Conservation (phyloP, 2,113 vertebrate species). For the Picathartes gymnocephalus region DNA sequence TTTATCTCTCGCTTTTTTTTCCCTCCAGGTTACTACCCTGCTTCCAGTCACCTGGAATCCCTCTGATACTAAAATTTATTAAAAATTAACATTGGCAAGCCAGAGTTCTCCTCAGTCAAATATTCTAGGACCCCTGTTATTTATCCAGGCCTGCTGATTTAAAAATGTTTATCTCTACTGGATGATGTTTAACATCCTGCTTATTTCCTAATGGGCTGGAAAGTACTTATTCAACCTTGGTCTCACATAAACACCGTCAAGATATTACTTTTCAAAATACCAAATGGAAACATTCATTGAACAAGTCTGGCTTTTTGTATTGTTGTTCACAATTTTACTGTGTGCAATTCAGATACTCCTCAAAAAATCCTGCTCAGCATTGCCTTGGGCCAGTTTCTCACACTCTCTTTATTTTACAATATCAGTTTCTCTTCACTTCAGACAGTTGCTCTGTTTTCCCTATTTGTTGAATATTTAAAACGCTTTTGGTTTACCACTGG, state of each 20-base stretch:
- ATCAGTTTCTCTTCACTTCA: not conserved
- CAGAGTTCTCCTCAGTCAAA: conserved; percentile 38
- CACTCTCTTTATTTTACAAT: not conserved
- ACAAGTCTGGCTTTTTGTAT: not conserved
- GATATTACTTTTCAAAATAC: conserved; percentile 9
- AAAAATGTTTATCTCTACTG: conserved; percentile 50
- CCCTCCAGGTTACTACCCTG: not conserved
- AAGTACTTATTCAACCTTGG: conserved; percentile 3
- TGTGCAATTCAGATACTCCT: not conserved
- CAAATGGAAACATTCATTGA: conserved; percentile 7
- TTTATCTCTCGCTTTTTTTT: not conserved
- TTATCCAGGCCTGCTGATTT: conserved; percentile 55
- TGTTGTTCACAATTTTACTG: not conserved
- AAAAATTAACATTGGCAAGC: conserved; percentile 55
- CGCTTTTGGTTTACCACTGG: not conserved
- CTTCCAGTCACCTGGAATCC: conserved; percentile 40
- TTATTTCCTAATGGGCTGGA: conserved; percentile 49
- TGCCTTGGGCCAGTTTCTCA: not conserved
- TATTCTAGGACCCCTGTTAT: conserved; percentile 49
- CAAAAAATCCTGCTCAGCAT: not conserved
- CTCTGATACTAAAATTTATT: conserved; percentile 56
- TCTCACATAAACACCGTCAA: not conserved
- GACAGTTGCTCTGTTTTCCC: not conserved
- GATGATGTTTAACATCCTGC: conserved; percentile 52
- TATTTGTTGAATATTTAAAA: not conserved